A percentile compares a stretch with the other conserved stretches of the same genome.
Evolutionary conservation across 2,113 vertebrate species (phyloP).

Genomic region (Gopherus flavomarginatus): DNA sequence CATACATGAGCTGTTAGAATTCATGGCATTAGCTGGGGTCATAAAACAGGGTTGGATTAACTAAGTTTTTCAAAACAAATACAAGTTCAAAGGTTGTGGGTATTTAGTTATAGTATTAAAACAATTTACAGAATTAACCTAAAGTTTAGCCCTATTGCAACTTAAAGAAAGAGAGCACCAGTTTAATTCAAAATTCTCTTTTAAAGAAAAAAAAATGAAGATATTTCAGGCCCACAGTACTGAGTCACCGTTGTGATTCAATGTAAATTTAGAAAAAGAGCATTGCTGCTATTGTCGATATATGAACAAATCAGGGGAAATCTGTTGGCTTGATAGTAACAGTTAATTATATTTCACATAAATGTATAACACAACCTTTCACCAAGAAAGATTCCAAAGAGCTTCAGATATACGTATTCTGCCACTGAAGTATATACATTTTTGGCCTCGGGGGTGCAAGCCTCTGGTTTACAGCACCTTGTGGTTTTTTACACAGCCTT

Average conservation of each 20-base stretch:
- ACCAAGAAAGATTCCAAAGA: background rate
- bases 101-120: background rate
- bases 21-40: background rate
- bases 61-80: background rate
- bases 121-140: background rate
- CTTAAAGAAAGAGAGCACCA: background rate
- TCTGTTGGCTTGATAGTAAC: background rate
- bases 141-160: background rate
- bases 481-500: background rate
- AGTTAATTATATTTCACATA: background rate
- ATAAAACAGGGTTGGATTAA: background rate
- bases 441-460: background rate
- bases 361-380: background rate
- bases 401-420: background rate
- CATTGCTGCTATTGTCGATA: background rate
- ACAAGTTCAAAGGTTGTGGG: background rate
- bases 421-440: background rate
- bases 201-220: background rate
- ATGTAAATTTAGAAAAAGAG: background rate
- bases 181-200: background rate
- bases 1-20: background rate
- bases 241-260: background rate
- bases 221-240: background rate
- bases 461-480: background rate
- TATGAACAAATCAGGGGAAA: background rate